Evolutionary conservation across 2,888 invertebrate genomes (phyloP), one percentile per base, ranked within the genome.

Genomic region (Plusia festucae): DNA sequence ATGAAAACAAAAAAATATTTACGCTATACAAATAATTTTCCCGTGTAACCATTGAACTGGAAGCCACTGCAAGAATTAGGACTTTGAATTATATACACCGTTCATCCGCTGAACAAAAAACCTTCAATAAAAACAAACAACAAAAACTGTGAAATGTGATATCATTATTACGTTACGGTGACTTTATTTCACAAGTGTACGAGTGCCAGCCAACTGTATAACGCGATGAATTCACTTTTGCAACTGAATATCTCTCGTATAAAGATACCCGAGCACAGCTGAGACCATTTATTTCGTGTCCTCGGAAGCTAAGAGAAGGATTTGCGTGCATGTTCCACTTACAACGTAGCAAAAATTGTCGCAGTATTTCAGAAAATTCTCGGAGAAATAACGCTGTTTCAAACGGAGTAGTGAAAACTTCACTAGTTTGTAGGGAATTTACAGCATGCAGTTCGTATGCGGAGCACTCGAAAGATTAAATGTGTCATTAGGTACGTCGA

Each of bases 401-500:
- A 60, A 66, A 44, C 34, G 32, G 49, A 24, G 20, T 11, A 34
- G 32, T 66, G 46, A 54, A 30, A 67, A 40, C 34, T 57, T 15
- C 22, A 49, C 30, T 51, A 32, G 58, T 54, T 58, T 34, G 18
- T 22, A 27, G 27, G 46, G n/a, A 58, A 58, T 44, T 53, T 60
- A 16, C 40, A 8, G 52, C 27, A n/a, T 55, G 54, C 51, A 32
- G 52, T 34, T 20, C 20, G 40, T 40, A n/a, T 34, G n/a, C 22
- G 24, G 18, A 65, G 56, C 57, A 49, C 49, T 61, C 55, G 51
- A 53, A 60, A 22, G 53, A 61, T 61, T 66, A 57, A 53, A 53
- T 16, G 30, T 20, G 30, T 30, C 49, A 30, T 57, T 57, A 46
- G 46, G 46, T 18, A 20, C 40, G 40, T 40, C 1, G 40, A 40